These are phyloP conservation scores for Falco novaeseelandiae DNA, from an alignment of 2,797 vertebrate species.

Conservation along the genomic window DNA sequence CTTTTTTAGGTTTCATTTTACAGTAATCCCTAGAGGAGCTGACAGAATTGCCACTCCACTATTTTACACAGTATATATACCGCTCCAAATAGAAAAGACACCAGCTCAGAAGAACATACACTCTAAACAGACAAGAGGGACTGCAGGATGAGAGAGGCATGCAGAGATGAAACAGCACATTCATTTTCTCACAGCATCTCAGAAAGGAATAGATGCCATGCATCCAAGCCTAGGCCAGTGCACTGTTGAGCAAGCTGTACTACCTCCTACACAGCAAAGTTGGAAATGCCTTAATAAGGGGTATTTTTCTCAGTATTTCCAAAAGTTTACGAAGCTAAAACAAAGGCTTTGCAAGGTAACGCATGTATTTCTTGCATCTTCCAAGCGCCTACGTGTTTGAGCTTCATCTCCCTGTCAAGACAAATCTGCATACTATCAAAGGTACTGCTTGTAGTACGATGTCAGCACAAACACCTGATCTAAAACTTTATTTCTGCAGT, in stretches of 20 bases:
- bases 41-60: background rate
- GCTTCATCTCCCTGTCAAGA: background rate
- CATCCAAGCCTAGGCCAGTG: background rate
- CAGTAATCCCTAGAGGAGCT: background rate
- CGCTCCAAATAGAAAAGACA: background rate
- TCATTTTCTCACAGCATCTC: slow-evolving; percentile 14
- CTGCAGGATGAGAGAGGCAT: background rate
- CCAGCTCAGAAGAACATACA: background rate
- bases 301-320: background rate
- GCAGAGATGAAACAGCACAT: background rate
- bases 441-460: background rate
- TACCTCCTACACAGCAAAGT: background rate
- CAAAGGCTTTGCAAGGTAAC: background rate
- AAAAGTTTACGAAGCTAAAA: background rate
- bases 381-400: background rate
- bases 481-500: background rate
- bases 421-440: background rate
- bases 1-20: background rate
- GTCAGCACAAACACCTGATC: background rate
- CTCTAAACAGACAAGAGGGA: background rate
- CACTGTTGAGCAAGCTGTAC: background rate
- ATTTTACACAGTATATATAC: background rate
- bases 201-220: slow-evolving; percentile 15
- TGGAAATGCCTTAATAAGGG: background rate
- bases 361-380: background rate